Percentiles rank a stretch among this genome's conserved stretches.
Evolutionary conservation across 1,140 invertebrate genomes (phyloP).

Genomic region (Drosophila bipectinata): DNA sequence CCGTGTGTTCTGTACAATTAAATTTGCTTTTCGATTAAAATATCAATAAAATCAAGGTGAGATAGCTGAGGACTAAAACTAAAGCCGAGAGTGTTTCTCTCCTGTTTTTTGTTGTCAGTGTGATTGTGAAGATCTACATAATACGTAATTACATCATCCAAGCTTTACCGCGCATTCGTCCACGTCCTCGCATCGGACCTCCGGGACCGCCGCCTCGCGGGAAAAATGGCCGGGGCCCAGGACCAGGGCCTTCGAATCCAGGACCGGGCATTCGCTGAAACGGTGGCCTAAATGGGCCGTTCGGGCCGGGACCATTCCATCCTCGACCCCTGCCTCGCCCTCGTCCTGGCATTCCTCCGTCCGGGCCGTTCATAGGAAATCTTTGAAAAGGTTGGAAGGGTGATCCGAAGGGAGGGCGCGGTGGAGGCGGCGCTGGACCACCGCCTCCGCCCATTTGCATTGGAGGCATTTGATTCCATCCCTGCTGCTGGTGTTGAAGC

Average conservation of each 20-base stretch:
- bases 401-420: conserved; percentile 54
- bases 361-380: conserved; percentile 57
- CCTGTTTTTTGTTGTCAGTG: conserved; percentile 18
- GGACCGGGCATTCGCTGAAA: conserved; percentile 62
- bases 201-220: conserved; percentile 48
- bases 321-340: conserved; percentile 64
- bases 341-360: conserved; percentile 48
- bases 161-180: conserved; percentile 79
- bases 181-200: conserved; percentile 60
- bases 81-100: conserved; percentile 21
- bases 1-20: conserved; percentile 31
- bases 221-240: conserved; percentile 51
- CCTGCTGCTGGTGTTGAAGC: conserved; percentile 46
- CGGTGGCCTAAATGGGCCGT: conserved; percentile 64
- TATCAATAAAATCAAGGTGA: conserved; percentile 54
- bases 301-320: conserved; percentile 41
- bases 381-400: conserved; percentile 59
- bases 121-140: conserved; percentile 42
- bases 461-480: conserved; percentile 69
- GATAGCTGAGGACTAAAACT: conserved; percentile 61
- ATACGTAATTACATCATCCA: conserved; percentile 81
- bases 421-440: conserved; percentile 57
- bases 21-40: conserved; percentile 22
- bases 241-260: conserved; percentile 58
- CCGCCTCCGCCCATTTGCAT: conserved; percentile 50